These are phyloP conservation scores for Florisuga fusca DNA, from an alignment of 2,797 vertebrate species.

Conservation along the genomic window DNA sequence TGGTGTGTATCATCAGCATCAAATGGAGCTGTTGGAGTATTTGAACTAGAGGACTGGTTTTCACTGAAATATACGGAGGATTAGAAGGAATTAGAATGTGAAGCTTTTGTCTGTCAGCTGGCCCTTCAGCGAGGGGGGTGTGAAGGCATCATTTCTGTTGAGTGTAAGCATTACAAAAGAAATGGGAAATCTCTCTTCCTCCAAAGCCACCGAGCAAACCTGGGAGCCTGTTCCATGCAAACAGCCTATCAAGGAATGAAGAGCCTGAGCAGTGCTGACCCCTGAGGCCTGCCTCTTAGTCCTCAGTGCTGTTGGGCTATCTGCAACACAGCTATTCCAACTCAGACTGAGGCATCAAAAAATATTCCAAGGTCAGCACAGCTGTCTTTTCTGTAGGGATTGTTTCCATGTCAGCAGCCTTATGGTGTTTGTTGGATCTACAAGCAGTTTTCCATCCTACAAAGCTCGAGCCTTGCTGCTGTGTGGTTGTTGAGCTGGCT, in stretches of 20 bases:
- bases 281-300: neutral
- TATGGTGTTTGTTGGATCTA: neutral
- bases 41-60: neutral
- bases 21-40: neutral
- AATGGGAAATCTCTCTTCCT: neutral
- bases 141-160: neutral
- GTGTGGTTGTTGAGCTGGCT: neutral
- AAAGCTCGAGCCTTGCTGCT: neutral
- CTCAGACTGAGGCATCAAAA: neutral
- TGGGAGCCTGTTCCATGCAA: no score
- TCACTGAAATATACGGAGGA: neutral
- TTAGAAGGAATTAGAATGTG: neutral
- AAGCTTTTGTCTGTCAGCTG: neutral
- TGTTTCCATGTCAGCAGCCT: neutral
- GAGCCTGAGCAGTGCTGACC: neutral
- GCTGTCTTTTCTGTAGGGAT: neutral
- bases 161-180: neutral
- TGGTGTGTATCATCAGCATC: rapidly evolving
- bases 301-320: neutral
- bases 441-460: neutral
- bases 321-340: conserved; percentile 22
- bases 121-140: neutral
- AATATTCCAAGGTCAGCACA: neutral
- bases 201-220: neutral
- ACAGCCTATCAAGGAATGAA: neutral